Conservation (phyloP, 2,888 invertebrate species). For the Blastobasis lacticolella region DNA sequence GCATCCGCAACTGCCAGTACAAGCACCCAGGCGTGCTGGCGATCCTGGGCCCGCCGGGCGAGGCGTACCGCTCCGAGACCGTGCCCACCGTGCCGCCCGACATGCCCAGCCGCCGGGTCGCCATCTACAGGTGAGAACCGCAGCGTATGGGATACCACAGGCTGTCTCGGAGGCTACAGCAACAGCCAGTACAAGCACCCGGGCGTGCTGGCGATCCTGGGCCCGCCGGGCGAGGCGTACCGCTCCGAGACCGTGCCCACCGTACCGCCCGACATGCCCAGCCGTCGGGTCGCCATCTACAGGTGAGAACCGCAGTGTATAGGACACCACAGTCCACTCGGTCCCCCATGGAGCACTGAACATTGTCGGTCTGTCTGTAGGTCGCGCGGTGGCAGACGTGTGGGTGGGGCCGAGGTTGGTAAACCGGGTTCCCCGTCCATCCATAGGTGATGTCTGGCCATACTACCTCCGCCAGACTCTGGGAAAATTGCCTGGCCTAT, state of each 20-base stretch:
- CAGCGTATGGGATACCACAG: too few relatives aligned
- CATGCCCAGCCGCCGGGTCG: conserved; percentile 68
- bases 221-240: conserved; percentile 50
- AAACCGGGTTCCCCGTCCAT: too few relatives aligned
- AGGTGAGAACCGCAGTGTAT: conserved; percentile 17
- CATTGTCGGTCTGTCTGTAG: too few relatives aligned
- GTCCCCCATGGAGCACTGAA: too few relatives aligned
- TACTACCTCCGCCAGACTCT: too few relatives aligned
- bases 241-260: conserved; percentile 77
- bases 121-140: conserved; percentile 37
- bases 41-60: conserved; percentile 61
- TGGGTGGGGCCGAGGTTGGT: too few relatives aligned
- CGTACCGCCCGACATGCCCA: conserved; percentile 79
- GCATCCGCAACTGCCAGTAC: conserved; percentile 68
- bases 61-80: conserved; percentile 75
- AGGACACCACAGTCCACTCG: too few relatives aligned
- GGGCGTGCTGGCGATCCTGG: conserved; percentile 74
- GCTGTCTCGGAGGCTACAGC: too few relatives aligned
- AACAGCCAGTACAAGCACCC: conserved; percentile 77
- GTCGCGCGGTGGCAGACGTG: too few relatives aligned
- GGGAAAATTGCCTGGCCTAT: too few relatives aligned
- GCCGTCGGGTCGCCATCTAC: conserved; percentile 54
- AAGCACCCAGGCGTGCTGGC: conserved; percentile 78
- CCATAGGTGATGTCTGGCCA: too few relatives aligned
- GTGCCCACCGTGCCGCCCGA: conserved; percentile 78